Conservation (phyloP, 2,113 vertebrate species). For the Tetrax tetrax region DNA sequence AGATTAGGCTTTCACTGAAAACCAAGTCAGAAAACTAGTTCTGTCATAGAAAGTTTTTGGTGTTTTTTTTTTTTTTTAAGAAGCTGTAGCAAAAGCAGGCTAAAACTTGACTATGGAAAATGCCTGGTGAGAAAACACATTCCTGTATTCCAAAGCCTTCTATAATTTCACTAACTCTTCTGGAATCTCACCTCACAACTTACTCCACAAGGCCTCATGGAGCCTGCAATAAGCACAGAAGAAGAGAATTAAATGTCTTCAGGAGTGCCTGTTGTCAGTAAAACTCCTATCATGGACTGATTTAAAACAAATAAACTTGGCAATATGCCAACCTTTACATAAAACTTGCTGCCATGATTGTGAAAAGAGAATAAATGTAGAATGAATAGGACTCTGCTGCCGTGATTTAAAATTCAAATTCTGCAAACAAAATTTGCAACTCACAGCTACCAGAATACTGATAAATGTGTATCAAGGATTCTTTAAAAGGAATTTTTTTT, state of each 20-base stretch:
- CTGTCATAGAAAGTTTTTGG: background rate
- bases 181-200: slow-evolving; percentile 17
- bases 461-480: background rate
- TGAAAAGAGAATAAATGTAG: background rate
- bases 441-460: background rate
- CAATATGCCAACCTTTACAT: background rate
- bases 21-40: background rate
- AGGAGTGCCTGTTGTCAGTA: background rate
- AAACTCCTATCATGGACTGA: background rate
- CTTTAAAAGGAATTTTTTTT: background rate
- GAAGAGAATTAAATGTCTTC: background rate
- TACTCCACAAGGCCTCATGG: background rate
- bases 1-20: background rate
- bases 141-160: slow-evolving; percentile 25
- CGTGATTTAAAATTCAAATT: background rate
- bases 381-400: background rate
- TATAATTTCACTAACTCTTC: slow-evolving; percentile 7
- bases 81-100: slow-evolving; percentile 8
- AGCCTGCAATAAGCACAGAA: background rate
- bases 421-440: background rate
- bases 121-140: slow-evolving; percentile 37
- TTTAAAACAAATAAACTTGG: background rate
- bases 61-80: background rate
- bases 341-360: fast-evolving
- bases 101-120: slow-evolving; percentile 49